Base-by-base conservation (phyloP, 2,888 invertebrate genomes). In the Electrophaes corylata region DNA sequence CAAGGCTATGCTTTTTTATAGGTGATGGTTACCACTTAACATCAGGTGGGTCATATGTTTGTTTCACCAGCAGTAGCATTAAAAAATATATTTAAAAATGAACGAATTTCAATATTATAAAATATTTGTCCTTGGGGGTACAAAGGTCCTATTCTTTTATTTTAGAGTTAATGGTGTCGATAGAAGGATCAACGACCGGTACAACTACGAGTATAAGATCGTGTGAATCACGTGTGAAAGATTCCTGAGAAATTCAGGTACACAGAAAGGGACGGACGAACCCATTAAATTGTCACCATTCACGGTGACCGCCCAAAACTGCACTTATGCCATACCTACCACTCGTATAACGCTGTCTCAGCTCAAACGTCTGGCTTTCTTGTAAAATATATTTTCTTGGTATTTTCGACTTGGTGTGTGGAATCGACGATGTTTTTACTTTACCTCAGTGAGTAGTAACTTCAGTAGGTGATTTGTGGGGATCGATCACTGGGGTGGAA, bases 261-360 rank as follows among this genome's bases (percentile, higher is more conserved):
- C 85, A 85, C 67, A 79, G 65, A 84, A 86, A 74, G 71, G 85
- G 85, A 74, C 75, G 82, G 74, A 64, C 61, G 20, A 52, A 60
- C 57, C 77, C 82, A 84, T 85, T 85, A 83, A 73, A 62, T 74
- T 75, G 71, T 71, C 75, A 75, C 73, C 62, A 75, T 67, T 74
- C 80, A 73, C 65, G 66, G 64, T 76, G 76, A 77, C 75, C 73
- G 66, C 70, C 67, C 67, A 69, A 71, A 78, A 76, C 73, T 73
- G 75, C 76, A 76, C 66, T 73, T 55, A 45, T 19, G 10, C 26
- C n/a, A n/a, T n/a, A n/a, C n/a, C n/a, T n/a, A n/a, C 10, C 2
- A 18, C 40, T 39, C 12, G 10, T 12, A 40, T 64, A 66, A 65
- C 74, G 77, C 75, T 73, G 72, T 76, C 77, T 79, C 77, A 75